Evolutionary conservation across 2,113 vertebrate species (phyloP).

Genomic region (Cyphomyrus plagiostoma): DNA sequence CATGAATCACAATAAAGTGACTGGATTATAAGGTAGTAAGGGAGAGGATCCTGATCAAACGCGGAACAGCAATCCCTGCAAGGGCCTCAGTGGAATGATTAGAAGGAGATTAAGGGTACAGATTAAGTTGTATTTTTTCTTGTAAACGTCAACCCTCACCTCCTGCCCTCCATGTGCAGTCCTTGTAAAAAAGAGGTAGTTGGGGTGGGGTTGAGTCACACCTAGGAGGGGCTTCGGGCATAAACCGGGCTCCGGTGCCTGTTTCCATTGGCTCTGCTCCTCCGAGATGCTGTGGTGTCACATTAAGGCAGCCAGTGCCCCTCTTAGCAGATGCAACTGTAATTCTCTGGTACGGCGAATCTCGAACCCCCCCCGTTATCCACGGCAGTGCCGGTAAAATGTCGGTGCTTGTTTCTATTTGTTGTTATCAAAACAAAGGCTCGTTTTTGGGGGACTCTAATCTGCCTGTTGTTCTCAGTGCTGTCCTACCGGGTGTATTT

Average conservation of each 20-base stretch:
- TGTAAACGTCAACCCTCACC: neutral
- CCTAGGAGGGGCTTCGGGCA: conserved; percentile 50
- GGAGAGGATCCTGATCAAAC: conserved; percentile 42
- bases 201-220: conserved; percentile 10
- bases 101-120: neutral
- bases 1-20: conserved; percentile 40
- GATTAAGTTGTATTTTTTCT: neutral
- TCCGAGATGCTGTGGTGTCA: neutral
- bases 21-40: conserved; percentile 42
- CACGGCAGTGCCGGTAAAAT: neutral
- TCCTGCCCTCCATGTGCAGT: neutral
- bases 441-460: neutral
- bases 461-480: neutral
- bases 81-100: conserved; percentile 35
- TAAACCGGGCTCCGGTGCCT: conserved; percentile 42
- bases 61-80: conserved; percentile 42
- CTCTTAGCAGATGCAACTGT: neutral
- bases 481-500: neutral
- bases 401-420: neutral
- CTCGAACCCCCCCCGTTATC: neutral
- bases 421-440: neutral
- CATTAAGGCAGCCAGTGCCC: neutral
- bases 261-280: conserved; percentile 43
- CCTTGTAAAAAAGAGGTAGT: conserved; percentile 15
- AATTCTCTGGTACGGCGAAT: neutral